Evolutionary conservation across 2,113 vertebrate genomes (phyloP).

Genomic region (Cricetomys ansorgei): DNA sequence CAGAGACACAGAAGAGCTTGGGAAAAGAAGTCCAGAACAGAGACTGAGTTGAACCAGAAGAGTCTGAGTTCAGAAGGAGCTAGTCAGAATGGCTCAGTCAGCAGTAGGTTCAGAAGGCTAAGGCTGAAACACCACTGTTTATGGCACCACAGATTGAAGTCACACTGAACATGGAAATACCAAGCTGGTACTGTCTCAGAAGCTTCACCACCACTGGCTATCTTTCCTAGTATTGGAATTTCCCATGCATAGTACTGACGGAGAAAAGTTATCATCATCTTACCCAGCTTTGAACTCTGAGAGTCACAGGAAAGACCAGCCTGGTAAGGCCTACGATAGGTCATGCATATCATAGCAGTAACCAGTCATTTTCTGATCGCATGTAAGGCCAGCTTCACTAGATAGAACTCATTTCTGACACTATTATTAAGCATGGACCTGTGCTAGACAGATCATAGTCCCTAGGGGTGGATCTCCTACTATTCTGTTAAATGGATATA

Average conservation of each 20-base stretch:
- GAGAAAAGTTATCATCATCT: background rate
- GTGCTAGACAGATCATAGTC: background rate
- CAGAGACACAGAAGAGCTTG: too few relatives aligned
- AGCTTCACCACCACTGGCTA: background rate
- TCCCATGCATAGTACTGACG: background rate
- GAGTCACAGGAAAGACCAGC: too few relatives aligned
- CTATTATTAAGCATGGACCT: background rate
- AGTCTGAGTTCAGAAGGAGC: too few relatives aligned
- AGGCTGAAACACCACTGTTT: background rate
- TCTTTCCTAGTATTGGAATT: background rate
- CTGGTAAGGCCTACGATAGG: background rate
- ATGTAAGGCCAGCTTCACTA: background rate
- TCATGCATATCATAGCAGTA: too few relatives aligned
- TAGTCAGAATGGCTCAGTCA: too few relatives aligned
- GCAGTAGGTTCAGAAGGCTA: too few relatives aligned
- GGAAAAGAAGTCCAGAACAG: too few relatives aligned
- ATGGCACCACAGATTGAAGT: too few relatives aligned
- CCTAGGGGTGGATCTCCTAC: background rate
- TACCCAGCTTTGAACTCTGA: background rate
- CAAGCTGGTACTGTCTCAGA: background rate
- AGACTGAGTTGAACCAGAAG: too few relatives aligned
- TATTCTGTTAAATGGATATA: background rate
- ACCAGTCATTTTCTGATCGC: background rate
- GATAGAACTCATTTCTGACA: background rate
- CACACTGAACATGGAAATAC: background rate